Evolutionary conservation across 2,113 vertebrate species (phyloP).

Genomic region (Setophaga coronata): DNA sequence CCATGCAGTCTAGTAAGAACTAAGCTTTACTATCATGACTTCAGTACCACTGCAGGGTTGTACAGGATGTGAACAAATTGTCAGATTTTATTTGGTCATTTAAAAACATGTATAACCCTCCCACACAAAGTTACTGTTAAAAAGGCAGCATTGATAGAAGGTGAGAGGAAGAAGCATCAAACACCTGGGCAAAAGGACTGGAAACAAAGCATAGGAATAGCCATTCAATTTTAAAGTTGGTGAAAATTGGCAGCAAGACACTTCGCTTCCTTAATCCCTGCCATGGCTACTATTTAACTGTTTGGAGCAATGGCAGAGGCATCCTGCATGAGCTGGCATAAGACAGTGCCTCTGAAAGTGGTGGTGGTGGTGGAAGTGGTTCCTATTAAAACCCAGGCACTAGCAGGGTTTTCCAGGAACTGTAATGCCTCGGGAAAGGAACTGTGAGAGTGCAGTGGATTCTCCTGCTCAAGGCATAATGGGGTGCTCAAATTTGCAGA

Average conservation of each 20-base stretch:
- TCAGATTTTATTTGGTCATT: not conserved
- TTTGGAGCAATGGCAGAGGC: not conserved
- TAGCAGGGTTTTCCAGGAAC: not conserved
- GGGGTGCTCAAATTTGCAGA: not conserved
- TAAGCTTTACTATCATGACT: not conserved
- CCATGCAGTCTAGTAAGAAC: not conserved
- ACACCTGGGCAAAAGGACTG: not conserved
- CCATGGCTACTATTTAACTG: not conserved
- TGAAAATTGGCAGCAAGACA: not conserved
- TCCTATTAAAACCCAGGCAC: not conserved
- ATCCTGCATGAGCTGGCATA: not conserved
- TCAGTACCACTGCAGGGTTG: not conserved
- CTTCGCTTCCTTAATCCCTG: not conserved
- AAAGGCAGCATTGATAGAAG: not conserved
- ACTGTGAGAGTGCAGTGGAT: not conserved
- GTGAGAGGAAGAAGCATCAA: not conserved
- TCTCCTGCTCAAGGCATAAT: not conserved
- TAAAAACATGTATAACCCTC: not conserved
- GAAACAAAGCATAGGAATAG: not conserved
- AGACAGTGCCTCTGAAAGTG: not conserved
- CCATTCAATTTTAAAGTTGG: rapidly evolving
- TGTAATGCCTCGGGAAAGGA: not conserved
- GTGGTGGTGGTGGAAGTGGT: not conserved
- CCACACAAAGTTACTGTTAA: not conserved
- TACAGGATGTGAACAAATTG: not conserved